phyloP scores from a whole-genome alignment of 2,888 invertebrate species.

The Steinernema hermaphroditum region DNA sequence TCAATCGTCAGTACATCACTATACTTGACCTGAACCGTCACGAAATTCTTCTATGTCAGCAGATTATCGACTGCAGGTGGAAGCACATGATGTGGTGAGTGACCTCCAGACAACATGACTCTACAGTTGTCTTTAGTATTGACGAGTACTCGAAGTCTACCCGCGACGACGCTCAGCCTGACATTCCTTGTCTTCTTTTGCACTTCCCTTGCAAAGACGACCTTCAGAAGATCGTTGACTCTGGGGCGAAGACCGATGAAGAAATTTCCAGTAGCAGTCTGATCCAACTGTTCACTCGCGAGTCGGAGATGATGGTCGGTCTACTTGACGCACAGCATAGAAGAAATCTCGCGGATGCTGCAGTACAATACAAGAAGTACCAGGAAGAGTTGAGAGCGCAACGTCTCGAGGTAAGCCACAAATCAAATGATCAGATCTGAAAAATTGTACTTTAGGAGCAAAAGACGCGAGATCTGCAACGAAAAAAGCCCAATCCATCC shows the following conservation, averaged over 20 bases:
- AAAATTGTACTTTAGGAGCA: too few relatives aligned
- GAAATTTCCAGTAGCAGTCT: not conserved
- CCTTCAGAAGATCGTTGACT: not conserved
- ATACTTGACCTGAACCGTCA: slow-evolving; percentile 80
- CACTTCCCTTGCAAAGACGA: not conserved
- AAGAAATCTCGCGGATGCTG: not conserved
- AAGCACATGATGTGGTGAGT: slow-evolving; percentile 20
- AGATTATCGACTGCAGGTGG: slow-evolving; percentile 56
- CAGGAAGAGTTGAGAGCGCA: not conserved
- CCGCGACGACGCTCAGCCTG: not conserved
- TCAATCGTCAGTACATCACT: slow-evolving; percentile 82
- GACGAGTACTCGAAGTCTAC: not conserved
- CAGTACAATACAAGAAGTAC: not conserved
- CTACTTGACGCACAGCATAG: not conserved
- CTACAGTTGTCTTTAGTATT: too few relatives aligned
- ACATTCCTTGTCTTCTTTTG: slow-evolving; percentile 9
- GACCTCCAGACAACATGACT: too few relatives aligned
- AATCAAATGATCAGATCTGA: too few relatives aligned
- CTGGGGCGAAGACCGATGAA: not conserved
- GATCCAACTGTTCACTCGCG: not conserved
- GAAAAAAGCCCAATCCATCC: too few relatives aligned
- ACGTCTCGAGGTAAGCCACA: not conserved
- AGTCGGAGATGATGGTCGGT: slow-evolving; percentile 10
- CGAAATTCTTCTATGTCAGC: slow-evolving; percentile 51
- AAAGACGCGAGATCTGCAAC: too few relatives aligned